Base-by-base conservation (phyloP, 1,140 invertebrate species). In the Trichonephila clavipes region DNA sequence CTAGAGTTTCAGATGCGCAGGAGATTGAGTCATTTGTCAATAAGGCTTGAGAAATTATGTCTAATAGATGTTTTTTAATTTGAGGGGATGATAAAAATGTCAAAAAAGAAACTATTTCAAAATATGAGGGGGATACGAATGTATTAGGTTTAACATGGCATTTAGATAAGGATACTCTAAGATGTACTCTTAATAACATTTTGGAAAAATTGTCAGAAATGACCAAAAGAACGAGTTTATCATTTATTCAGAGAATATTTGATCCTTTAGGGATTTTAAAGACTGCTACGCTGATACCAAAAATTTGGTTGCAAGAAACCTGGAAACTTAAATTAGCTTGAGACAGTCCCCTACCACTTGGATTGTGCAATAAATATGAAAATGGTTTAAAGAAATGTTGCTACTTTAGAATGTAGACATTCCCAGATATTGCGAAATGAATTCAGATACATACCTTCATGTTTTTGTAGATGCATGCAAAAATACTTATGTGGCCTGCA, bases 31-130 rank as follows among this genome's bases (percentile, higher is more conserved):
- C n/a, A 18, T 94, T 94, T 83, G 51, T 88, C 28, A 16, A 19
- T 34, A 24, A 66, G 51, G 6, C 14, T 62, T 2, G 44, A 51
- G 44, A 51, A 51, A 51, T 44, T 44, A 44, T 7, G 44, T 44
- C 44, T 44, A 44, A 62, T 16, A 12, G 61, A 62, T 62, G 61
- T n/a, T n/a, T 19, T 62, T 94, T 88, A 83, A 94, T 62, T 58
- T 94, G 18, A 61, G 92, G 24, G 40, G 12, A 14, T 94, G 92
- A 86, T 21, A 81, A 83, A 83, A 83, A 82, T 40, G 34, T 24
- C 8, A n/a, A 44, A 0, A 40, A 34, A 44, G 10, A 40, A 28
- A 16, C 61, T 24, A 83, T 19, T 4, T 40, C n/a, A 62, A 62
- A 40, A 19, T 91, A 1, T 64, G 44, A 77, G 7, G 44, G 44